Base-by-base conservation (phyloP, 2,888 invertebrate species). In the Tethea ocularis region DNA sequence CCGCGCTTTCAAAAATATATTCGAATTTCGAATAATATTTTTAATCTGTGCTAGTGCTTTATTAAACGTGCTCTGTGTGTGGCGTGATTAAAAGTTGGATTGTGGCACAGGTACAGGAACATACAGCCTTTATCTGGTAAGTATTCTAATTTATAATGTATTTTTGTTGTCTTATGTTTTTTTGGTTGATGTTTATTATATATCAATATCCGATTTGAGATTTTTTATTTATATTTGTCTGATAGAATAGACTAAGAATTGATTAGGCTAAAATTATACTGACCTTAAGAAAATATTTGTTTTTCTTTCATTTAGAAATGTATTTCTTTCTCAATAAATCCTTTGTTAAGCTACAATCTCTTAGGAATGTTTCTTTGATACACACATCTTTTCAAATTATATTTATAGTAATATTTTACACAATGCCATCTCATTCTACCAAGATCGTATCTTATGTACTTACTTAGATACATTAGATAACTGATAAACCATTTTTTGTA, bases 1-100 rank as follows among this genome's bases (percentile, higher is more conserved):
- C 74, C 74, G 75, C 71, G 74, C 68, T 75, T 72, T 57, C n/a
- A 52, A 64, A 60, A 61, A 55, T 59, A 62, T 52, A 52, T 65
- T 64, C 57, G 60, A 65, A 67, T 66, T 66, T 62, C 51, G 51
- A 62, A 65, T 38, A 38, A n/a, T 10, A 46, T 46, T 46, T 46
- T 46, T 46, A 1, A 46, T 46, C 46, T 46, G 46, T 46, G 46
- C 10, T 20, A 41, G 46, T 46, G 46, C 13, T 29, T 17, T 2
- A 46, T 20, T 46, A 46, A 10, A 20, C 20, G 46, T 46, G 46
- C 8, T 46, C 20, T 46, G 46, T 46, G 46, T 46, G 46, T 46
- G 15, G 38, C n/a, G 46, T 46, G 46, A 46, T 20, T 41, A 17
- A 41, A 20, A 46, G 20, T 46, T 46, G 46, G 20, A 46, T 46